Evolutionary conservation across 2,113 vertebrate genomes (phyloP).

Genomic region (Recurvirostra avosetta): DNA sequence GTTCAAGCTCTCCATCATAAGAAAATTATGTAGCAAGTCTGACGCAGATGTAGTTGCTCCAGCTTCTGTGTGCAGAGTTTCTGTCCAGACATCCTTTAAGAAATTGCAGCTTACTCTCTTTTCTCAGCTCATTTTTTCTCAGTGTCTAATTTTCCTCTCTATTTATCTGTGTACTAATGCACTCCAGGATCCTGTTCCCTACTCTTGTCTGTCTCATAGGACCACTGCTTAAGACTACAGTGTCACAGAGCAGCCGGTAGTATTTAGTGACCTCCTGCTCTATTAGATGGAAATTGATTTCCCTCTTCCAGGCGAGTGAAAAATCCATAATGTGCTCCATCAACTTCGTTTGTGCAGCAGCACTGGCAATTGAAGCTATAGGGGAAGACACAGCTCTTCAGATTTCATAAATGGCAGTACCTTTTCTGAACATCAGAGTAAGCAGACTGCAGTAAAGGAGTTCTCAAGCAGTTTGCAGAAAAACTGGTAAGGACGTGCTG

Average conservation of each 20-base stretch:
- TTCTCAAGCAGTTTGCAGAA: background rate
- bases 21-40: background rate
- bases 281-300: slow-evolving; percentile 43
- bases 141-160: background rate
- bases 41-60: background rate
- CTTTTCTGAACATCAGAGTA: background rate
- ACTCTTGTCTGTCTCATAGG: background rate
- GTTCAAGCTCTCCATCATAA: background rate
- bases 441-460: background rate
- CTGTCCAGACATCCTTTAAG: background rate
- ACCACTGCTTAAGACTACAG: background rate
- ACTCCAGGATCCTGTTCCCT: background rate
- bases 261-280: background rate
- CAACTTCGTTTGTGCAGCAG: background rate
- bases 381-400: background rate
- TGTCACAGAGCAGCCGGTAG: slow-evolving; percentile 2
- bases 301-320: slow-evolving; percentile 3
- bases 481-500: background rate
- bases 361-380: background rate
- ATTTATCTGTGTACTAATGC: background rate
- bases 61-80: background rate
- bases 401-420: background rate
- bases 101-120: background rate
- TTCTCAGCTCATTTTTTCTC: background rate
- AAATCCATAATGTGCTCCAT: slow-evolving; percentile 50